Evolutionary conservation across 1,140 invertebrate genomes (phyloP).

Genomic region (Wiebesia pumilae): DNA sequence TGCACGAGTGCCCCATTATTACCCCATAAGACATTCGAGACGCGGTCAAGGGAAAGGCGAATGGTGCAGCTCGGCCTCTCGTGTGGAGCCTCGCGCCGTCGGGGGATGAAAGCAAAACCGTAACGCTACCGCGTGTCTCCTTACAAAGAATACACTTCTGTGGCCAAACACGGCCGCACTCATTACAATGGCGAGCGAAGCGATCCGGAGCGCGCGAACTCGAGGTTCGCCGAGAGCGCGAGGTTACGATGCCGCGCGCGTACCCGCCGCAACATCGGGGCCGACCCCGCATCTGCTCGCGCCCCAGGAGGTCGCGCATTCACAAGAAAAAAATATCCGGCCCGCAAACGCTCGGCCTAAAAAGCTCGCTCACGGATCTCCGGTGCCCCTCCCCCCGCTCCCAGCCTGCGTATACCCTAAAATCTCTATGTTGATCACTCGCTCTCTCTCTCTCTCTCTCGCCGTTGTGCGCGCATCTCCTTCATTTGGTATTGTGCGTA

Average conservation of each 20-base stretch:
- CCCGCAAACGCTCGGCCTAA: conserved; percentile 21
- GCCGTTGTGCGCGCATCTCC: background rate
- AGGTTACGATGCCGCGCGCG: no score
- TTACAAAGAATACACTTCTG: conserved; percentile 72
- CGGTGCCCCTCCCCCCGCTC: background rate
- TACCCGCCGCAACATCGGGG: conserved; percentile 54
- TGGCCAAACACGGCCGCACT: conserved; percentile 68
- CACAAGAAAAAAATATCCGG: background rate
- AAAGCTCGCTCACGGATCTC: background rate
- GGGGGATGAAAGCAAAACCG: conserved; percentile 18
- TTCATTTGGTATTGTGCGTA: background rate
- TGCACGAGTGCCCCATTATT: conserved; percentile 13
- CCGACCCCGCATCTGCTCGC: conserved; percentile 69
- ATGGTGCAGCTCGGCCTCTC: background rate
- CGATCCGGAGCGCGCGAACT: conserved; percentile 17
- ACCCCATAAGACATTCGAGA: conserved; percentile 7
- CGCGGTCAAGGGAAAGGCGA: conserved; percentile 5
- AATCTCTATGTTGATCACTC: conserved; percentile 3
- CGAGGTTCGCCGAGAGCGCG: background rate
- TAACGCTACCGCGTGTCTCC: conserved; percentile 59
- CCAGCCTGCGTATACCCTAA: conserved; percentile 9
- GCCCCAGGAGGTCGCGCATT: conserved; percentile 67
- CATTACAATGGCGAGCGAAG: conserved; percentile 56
- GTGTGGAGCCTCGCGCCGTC: background rate
- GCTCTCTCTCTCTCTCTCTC: background rate